These are phyloP conservation scores for Mesorhabditis belari DNA, from an alignment of 2,888 invertebrate species.

Conservation along the genomic window DNA sequence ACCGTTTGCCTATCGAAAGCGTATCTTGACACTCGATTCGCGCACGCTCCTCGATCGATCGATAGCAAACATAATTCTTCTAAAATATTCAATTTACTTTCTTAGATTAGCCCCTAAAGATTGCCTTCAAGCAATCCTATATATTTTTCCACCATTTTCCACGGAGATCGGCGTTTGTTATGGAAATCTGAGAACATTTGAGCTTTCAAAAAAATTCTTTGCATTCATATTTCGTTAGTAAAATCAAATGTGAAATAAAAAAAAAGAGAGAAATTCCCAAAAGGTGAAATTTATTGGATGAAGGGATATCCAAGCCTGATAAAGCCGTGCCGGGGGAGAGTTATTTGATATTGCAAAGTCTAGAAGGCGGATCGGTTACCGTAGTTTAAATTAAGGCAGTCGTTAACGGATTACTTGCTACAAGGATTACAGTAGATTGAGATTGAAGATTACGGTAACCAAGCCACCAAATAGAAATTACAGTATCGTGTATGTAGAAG, in stretches of 20 bases:
- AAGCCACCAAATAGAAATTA: too few species aligned
- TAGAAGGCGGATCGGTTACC: too few species aligned
- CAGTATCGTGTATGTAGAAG: too few species aligned
- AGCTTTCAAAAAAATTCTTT: neutral
- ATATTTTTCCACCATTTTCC: neutral
- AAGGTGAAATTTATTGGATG: too few species aligned
- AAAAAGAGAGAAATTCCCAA: too few species aligned
- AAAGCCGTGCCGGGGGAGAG: neutral
- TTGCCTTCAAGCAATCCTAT: too few species aligned
- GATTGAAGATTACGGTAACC: too few species aligned
- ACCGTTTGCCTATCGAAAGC: slow-evolving; percentile 50
- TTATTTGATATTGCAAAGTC: too few species aligned
- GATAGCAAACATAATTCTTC: slow-evolving; percentile 49
- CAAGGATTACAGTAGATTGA: too few species aligned
- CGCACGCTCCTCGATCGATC: slow-evolving; percentile 50
- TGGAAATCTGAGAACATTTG: neutral
- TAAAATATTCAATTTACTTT: slow-evolving; percentile 19
- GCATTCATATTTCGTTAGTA: neutral
- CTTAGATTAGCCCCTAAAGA: neutral
- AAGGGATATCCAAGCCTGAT: neutral
- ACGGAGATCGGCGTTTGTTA: neutral
- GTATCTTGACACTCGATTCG: slow-evolving; percentile 47
- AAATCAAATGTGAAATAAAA: neutral
- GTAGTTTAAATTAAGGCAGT: too few species aligned
- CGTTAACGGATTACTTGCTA: too few species aligned